Base-by-base conservation (phyloP, 1,140 invertebrate species). In the Calephelis virginiensis region DNA sequence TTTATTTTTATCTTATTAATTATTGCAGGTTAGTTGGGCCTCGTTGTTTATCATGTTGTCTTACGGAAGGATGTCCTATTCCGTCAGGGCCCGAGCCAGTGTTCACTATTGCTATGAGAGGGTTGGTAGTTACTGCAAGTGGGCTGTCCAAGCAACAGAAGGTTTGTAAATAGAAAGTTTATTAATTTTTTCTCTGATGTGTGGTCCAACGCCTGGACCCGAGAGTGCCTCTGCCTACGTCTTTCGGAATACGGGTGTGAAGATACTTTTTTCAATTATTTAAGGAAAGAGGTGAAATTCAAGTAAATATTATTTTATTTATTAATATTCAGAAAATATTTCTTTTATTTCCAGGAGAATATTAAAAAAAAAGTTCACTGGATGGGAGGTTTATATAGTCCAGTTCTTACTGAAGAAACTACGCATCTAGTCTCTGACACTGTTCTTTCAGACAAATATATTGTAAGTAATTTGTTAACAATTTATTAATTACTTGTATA, bases 351-450 rank as follows among this genome's bases (percentile, higher is more conserved):
- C 45, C 73, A 97, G 94, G 92, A 94, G 73, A 86, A 93, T 43
- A 88, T 98, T 6, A 93, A 94, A 77, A 89, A 92, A 28, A 94
- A 94, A 76, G 93, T 98, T 0, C 92, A 95, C 75, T 94, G 94
- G 82, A 98, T 98, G 97, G 96, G 96, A 65, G 97, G 97, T 6
- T 90, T 94, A 11, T 97, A 95, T 73, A 94, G 92, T 11, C 93
- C 93, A 70, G 93, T 93, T 63, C 93, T 98, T 46, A 94, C 94
- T 43, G 92, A 93, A 63, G 93, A 93, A 68, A 94, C 95, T 5
- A 98, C 97, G 12, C 97, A 98, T 92, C 93, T 98, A 17, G 93
- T 98, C 6, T 95, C 96, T 10, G 94, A 95, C 73, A 94, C 93
- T 40, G 94, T 95, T 5, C 92, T 94, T 68, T 95, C 95, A 4